These are phyloP conservation scores for Fringilla coelebs DNA, from an alignment of 2,797 vertebrate genomes.

Conservation along the genomic window DNA sequence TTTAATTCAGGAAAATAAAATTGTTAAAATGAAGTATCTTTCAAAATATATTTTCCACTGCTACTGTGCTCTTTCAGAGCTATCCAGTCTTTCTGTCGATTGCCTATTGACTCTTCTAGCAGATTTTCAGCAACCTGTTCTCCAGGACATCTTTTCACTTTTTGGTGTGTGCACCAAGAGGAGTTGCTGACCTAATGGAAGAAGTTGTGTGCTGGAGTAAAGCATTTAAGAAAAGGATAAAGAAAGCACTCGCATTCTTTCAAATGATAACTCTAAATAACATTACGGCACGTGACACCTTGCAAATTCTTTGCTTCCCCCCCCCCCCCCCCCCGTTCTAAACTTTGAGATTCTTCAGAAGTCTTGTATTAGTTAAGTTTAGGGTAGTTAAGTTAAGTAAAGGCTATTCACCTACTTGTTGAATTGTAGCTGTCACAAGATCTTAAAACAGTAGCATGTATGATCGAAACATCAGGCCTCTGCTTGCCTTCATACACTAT, in stretches of 20 bases:
- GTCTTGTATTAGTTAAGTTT: not conserved
- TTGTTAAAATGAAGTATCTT: not conserved
- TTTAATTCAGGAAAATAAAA: not conserved
- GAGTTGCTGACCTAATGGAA: not conserved
- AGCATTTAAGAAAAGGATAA: not conserved
- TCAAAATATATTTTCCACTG: not conserved
- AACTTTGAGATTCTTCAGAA: not conserved
- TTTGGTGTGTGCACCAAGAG: not conserved
- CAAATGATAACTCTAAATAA: not conserved
- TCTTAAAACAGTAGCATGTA: not conserved
- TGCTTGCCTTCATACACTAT: not conserved
- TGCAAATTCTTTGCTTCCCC: not conserved
- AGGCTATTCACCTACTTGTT: not conserved
- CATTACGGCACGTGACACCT: not conserved
- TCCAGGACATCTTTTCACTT: not conserved
- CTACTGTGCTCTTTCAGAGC: not conserved
- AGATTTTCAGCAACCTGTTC: not conserved
- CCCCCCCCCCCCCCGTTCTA: too few relatives aligned
- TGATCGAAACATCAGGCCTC: not conserved
- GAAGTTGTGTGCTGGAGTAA: not conserved
- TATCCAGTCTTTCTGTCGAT: not conserved
- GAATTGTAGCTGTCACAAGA: not conserved
- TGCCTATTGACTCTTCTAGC: not conserved
- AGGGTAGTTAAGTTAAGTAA: too few relatives aligned
- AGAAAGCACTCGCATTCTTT: not conserved